These are phyloP conservation scores for Itoplectis maculator DNA, from an alignment of 2,888 invertebrate genomes.

Conservation along the genomic window DNA sequence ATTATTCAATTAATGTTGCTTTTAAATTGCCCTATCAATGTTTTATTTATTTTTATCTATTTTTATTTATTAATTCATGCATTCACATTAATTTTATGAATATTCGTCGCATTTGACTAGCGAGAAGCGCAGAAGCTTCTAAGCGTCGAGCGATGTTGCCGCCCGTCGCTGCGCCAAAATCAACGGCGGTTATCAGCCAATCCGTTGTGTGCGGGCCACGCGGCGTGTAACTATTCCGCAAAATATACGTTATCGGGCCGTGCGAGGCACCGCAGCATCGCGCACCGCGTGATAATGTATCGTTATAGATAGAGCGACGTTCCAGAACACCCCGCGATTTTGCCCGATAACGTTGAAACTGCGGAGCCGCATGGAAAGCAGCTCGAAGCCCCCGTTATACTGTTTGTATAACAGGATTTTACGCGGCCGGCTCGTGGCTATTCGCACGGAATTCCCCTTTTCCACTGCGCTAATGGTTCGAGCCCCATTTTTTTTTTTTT, in stretches of 20 bases:
- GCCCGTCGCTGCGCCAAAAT: not conserved
- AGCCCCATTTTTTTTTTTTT: not conserved
- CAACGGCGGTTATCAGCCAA: slow-evolving; percentile 37
- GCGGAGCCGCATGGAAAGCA: slow-evolving; percentile 21
- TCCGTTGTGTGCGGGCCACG: slow-evolving; percentile 17
- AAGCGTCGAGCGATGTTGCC: not conserved
- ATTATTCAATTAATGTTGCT: not conserved
- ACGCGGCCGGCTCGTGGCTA: no score
- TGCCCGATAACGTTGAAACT: slow-evolving; percentile 29
- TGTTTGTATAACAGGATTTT: slow-evolving; percentile 7
- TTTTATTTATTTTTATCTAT: not conserved
- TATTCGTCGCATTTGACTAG: not conserved
- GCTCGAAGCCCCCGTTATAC: not conserved
- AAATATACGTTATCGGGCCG: slow-evolving; percentile 35
- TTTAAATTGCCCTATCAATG: not conserved
- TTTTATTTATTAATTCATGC: not conserved
- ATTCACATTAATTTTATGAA: not conserved
- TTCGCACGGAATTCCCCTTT: not conserved
- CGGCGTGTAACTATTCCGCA: slow-evolving; percentile 27
- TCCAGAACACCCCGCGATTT: slow-evolving; percentile 2
- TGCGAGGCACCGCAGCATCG: slow-evolving; percentile 4
- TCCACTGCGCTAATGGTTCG: not conserved
- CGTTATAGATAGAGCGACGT: slow-evolving; percentile 9
- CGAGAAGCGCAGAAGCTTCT: not conserved
- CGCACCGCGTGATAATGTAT: slow-evolving; percentile 2